Evolutionary conservation across 1,140 invertebrate species (phyloP), one percentile per base, ranked within the genome.

Genomic region (Ladona fulva): DNA sequence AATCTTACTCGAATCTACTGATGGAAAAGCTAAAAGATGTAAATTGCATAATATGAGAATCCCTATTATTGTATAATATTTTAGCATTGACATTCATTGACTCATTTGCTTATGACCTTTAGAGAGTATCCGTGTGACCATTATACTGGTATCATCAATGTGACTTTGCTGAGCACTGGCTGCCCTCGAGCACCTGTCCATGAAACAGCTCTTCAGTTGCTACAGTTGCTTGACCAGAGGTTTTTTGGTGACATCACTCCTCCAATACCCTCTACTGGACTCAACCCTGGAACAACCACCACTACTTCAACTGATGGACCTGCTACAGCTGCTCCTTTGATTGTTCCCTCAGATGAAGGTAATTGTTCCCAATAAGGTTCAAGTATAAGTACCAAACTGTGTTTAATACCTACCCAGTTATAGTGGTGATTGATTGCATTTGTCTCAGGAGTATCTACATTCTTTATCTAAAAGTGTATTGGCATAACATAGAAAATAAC

Each of bases 81-180:
- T n/a, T n/a, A n/a, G n/a, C n/a, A n/a, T n/a, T n/a, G n/a, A n/a
- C n/a, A n/a, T n/a, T n/a, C n/a, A n/a, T n/a, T n/a, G n/a, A n/a
- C n/a, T 66, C 12, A 66, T 6, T 66, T 66, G 1, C n/a, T 66
- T 12, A 66, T 66, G 52, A 82, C 81, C 84, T 86, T 79, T 84
- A 96, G 97, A 81, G 98, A 99, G 86, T 99, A 99, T 88, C 97
- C 97, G 11, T 99, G 97, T 86, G 97, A 99, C 85, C 95, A 97
- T 87, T 97, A 97, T 85, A 97, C 97, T 29, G 96, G 97, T 14
- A 95, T 99, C 81, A 96, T 99, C 82, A 99, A 98, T 83, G 94
- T 99, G 10, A 97, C 97, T 0, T 89, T 99, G 25, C 92, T 99
- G 87, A 98, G 96, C 85, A 96, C 96, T 5, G 97, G 96, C 19